Evolutionary conservation across 2,888 invertebrate species (phyloP), one percentile per base, ranked within the genome.

Genomic region (Pycnomerus fuliginosus): DNA sequence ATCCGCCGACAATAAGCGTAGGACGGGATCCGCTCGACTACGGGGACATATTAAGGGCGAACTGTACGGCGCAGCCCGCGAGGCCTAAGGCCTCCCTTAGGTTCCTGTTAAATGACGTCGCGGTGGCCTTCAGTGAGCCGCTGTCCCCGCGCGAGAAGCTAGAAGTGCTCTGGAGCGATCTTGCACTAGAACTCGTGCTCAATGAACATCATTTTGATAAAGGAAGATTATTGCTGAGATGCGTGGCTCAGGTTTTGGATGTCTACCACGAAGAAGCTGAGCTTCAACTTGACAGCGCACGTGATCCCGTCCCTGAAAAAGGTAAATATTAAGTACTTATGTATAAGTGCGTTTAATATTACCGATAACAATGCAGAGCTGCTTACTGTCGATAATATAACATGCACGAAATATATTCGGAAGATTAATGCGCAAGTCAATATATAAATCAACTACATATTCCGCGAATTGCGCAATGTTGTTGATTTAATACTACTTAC

Each of bases 11-110:
- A 49, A 77, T 90, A 58, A 78, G 79, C 58, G 80, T 87, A n/a
- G 84, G 86, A 56, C 81, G 83, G 46, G 82, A 84, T 39, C 82
- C 83, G 34, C 85, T 90, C 68, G 83, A 85, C 65, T 81, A 84
- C 0, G 87, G 87, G 1, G 89, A 90, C 68, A 74, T 77, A 17
- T 73, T 90, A 46, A 75, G 76, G 41, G 89, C 87, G 32, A 90
- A 90, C 74, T 90, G 90, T 71, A 83, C 85, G n/a, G 83, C 87
- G 3, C 79, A 83, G 3, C 84, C 85, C 3, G 85, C 88, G n/a
- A 79, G 80, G 55, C 90, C 90, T 4, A 78, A 83, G 22, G 84
- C 84, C 17, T 80, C 81, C 55, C 78, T 90, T 48, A 85, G 83
- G 61, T 87, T 90, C 60, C 79, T 80, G 56, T 80, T 90, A 53